Evolutionary conservation across 2,888 invertebrate genomes (phyloP), one percentile per base, ranked within the genome.

Genomic region (Idaea biselata): DNA sequence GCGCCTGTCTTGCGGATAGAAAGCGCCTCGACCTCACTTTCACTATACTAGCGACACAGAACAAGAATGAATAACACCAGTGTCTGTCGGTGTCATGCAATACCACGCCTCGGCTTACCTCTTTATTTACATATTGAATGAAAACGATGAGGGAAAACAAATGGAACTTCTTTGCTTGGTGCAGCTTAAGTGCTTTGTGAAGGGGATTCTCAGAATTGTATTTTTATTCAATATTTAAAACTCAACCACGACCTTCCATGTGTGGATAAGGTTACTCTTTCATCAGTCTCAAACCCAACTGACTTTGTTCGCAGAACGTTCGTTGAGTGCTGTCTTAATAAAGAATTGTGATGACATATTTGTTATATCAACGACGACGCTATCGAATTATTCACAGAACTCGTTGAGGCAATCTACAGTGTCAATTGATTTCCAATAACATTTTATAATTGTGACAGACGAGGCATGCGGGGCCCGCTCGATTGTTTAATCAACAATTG

Each of bases 371-470:
- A 77, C 73, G 69, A 77, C 73, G 69, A 60, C 5, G 57, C 53
- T 61, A 65, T 67, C 69, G 67, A 68, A 71, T 80, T 84, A 81
- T 82, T 84, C 81, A 83, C 79, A 74, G 71, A 77, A 77, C 78
- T 82, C 72, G 74, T 85, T 77, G 78, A 83, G 80, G 79, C 80
- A 83, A 86, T 85, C 83, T 77, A 82, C 77, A 71, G 82, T 84
- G 86, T 86, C 90, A 91, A 92, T 91, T 90, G 91, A 88, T 90
- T 91, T 88, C 87, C 90, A 90, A 91, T 92, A 90, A 90, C 82
- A 81, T 85, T 87, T 85, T 82, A 85, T 89, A 90, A 91, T 90
- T 88, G 87, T 87, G 80, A 85, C 78, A 77, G 81, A 84, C 80
- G 83, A 82, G 67, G 80, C 80, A 91, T 91, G 90, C 91, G 91